Percentiles rank a stretch among this genome's conserved stretches.
These are phyloP conservation scores for Myotis brandtii DNA, from an alignment of 2,113 vertebrate species.

Conservation along the genomic window DNA sequence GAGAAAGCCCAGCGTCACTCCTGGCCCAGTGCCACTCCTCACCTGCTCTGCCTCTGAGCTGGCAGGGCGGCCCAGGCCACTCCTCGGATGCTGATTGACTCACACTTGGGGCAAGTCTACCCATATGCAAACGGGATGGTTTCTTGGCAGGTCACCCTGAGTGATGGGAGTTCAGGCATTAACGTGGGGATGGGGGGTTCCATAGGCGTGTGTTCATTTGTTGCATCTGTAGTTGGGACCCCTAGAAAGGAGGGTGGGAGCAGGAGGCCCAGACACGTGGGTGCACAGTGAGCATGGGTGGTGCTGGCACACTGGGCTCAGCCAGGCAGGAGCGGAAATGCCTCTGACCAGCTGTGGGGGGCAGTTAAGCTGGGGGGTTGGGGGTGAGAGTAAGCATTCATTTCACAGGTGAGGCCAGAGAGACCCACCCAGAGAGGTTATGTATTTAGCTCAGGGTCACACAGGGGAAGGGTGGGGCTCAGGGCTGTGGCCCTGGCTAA, in stretches of 20 bases:
- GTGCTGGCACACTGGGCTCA: rapidly evolving
- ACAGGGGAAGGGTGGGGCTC: not conserved
- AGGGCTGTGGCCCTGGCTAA: not conserved
- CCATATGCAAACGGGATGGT: conserved; percentile 38
- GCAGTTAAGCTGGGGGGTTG: too few species aligned
- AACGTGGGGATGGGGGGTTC: not conserved
- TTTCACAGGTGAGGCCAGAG: not conserved
- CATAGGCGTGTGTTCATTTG: not conserved
- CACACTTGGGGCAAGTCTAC: not conserved
- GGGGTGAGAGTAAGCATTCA: not conserved
- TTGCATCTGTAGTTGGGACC: not conserved
- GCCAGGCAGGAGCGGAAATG: not conserved
- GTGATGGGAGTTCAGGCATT: not conserved
- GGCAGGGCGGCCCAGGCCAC: conserved; percentile 61
- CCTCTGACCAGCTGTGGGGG: not conserved
- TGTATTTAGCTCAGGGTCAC: not conserved
- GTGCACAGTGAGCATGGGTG: rapidly evolving
- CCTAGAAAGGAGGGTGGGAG: not conserved
- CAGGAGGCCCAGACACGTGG: not conserved
- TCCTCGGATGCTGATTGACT: conserved; percentile 43
- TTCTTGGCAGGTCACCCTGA: not conserved
- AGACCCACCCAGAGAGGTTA: not conserved
- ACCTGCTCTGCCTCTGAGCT: conserved; percentile 57
- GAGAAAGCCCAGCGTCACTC: conserved; percentile 14
- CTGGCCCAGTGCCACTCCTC: not conserved